Evolutionary conservation across 1,140 invertebrate genomes (phyloP), one percentile per base, ranked within the genome.

Genomic region (Pectinophora gossypiella): DNA sequence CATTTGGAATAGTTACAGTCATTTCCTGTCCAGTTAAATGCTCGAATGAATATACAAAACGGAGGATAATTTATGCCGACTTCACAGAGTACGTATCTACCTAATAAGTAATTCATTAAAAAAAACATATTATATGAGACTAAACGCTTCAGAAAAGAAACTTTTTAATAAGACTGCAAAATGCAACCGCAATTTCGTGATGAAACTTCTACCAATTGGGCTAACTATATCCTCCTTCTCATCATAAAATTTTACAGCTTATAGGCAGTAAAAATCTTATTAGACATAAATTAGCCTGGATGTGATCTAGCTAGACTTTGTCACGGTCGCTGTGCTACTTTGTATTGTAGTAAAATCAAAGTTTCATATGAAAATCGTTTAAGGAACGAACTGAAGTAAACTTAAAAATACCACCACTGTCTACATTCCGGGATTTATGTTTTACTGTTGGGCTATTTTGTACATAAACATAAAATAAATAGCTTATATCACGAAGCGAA

Each of bases 181-280:
- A n/a, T n/a, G n/a, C n/a, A 32, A 32, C 27, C 27, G 9, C 27
- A 32, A 32, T 32, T 35, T 49, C 13, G n/a, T 21, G 10, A 10
- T 10, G 45, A 23, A 22, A 23, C 45, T 20, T 32, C 10, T 27
- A n/a, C n/a, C n/a, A n/a, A n/a, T n/a, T n/a, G n/a, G n/a, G 12
- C 15, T 32, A 18, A 32, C 27, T 32, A 32, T 12, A 32, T 9
- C 27, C n/a, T 32, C 27, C 27, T 32, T 3, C 38, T 58, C 18
- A 23, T 18, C 70, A 68, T 73, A 75, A 64, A 78, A 53, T 70
- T 72, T 72, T 61, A 77, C 64, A 59, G 65, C 64, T 69, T 61
- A 59, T 59, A 57, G 58, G 66, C 56, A 61, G 63, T 73, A 72
- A 78, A 75, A 68, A 64, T 68, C 61, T 66, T 70, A 78, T 72